Base-by-base conservation (phyloP, 1,140 invertebrate species). In the Diabrotica virgifera region DNA sequence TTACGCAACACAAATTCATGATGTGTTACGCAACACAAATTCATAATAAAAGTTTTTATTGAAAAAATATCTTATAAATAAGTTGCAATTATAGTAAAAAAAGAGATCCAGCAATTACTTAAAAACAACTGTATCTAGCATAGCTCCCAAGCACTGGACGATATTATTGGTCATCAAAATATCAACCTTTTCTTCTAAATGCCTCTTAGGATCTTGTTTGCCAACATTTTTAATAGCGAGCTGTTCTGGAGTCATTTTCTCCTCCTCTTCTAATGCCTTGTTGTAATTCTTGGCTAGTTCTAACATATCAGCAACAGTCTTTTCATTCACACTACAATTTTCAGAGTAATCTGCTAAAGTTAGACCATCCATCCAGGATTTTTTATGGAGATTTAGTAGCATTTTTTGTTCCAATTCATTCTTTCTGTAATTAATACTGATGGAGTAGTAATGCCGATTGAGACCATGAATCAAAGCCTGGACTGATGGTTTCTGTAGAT, bases 181-280 rank as follows among this genome's bases (percentile, higher is more conserved):
- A 82, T 98, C 96, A 12, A 99, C 97, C 84, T 98, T 96, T 77
- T 99, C 97, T 81, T 98, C 96, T 73, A 99, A 85, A 89, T 99
- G 98, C 68, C 98, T 86, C 82, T 99, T 99, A n/a, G 98, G 98
- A 82, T 99, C 97, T 81, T 98, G 94, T 84, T 99, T 99, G 24
- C 98, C 98, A 52, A 99, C 97, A 84, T 99, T 99, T 79, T 99
- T 99, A 72, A 99, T 99, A 11, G 97, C 97, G 77, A 99, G 82
- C 79, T 99, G 97, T 80, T 99, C 96, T 0, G 95, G 93, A n/a
- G 97, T 99, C 96, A 99, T 98, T 79, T 98, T 98, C 79, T 99
- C 97, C 81, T 99, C 98, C 75, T 99, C 98, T 83, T 99, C 97
- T 52, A 99, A 82, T 51, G 96, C 93, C 85, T 99, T 99, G 78